These are phyloP conservation scores for Lophius piscatorius DNA, from an alignment of 2,113 vertebrate genomes.

Conservation along the genomic window DNA sequence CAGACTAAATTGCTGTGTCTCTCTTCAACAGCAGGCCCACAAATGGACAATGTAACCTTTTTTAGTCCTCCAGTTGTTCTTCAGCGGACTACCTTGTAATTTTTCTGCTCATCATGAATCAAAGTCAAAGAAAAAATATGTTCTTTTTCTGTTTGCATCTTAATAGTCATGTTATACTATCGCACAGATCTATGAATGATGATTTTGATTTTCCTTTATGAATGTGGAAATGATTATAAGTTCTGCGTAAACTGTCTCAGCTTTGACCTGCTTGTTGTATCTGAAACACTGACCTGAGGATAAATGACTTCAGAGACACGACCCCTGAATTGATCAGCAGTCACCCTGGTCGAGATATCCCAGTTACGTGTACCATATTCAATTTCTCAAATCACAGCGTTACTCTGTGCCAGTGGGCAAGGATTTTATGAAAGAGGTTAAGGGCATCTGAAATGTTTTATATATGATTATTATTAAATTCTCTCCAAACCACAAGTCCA, in stretches of 20 bases:
- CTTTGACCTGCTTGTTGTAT: background rate
- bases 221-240: background rate
- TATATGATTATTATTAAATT: conserved; percentile 3
- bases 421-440: too few relatives aligned
- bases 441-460: too few relatives aligned
- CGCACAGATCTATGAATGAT: conserved; percentile 7
- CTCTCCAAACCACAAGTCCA: conserved; percentile 17
- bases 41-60: background rate
- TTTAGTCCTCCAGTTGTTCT: background rate
- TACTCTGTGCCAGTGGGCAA: too few relatives aligned
- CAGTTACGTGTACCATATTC: conserved; percentile 10
- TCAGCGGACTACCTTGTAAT: background rate
- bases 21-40: conserved; percentile 20
- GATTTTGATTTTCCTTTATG: conserved; percentile 11
- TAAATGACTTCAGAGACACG: background rate
- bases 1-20: background rate
- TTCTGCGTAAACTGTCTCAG: conserved; percentile 1
- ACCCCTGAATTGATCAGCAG: background rate
- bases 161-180: conserved; percentile 1
- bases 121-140: conserved; percentile 4
- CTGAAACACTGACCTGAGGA: background rate
- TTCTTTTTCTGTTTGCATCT: conserved; percentile 12
- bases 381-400: conserved; percentile 16
- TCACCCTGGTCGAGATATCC: conserved; percentile 1
- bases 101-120: conserved; percentile 2